Evolutionary conservation across 2,113 vertebrate species (phyloP).

Genomic region (Gavialis gangeticus): DNA sequence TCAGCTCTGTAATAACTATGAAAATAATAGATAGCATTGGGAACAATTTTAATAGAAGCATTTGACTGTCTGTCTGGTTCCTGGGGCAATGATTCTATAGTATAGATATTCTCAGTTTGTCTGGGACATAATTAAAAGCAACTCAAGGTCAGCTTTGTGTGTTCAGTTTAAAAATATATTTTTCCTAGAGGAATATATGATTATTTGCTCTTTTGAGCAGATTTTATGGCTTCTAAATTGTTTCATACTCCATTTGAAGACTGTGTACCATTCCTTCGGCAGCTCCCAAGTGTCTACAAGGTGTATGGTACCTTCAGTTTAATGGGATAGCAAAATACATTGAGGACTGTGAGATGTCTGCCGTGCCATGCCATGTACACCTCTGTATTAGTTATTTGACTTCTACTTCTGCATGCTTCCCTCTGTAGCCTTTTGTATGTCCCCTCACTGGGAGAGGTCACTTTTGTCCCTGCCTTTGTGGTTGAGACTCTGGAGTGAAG

Average conservation of each 20-base stretch:
- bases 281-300: neutral
- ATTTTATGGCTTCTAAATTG: neutral
- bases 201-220: neutral
- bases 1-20: neutral
- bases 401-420: neutral
- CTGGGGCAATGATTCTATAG: conserved; percentile 5
- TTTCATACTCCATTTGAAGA: neutral
- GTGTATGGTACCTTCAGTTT: neutral
- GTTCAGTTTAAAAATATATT: neutral
- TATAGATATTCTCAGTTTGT: neutral
- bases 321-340: neutral
- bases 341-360: neutral
- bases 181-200: neutral
- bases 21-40: neutral
- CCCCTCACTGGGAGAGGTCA: neutral
- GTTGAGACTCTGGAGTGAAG: rapidly evolving
- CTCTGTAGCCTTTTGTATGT: neutral
- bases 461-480: neutral
- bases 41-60: neutral
- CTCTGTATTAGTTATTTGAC: neutral
- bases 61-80: neutral
- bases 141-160: neutral
- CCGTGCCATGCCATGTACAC: no score
- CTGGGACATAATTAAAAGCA: conserved; percentile 26
- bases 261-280: neutral